Evolutionary conservation across 2,888 invertebrate genomes (phyloP).

Genomic region (Nomada goodeniana): DNA sequence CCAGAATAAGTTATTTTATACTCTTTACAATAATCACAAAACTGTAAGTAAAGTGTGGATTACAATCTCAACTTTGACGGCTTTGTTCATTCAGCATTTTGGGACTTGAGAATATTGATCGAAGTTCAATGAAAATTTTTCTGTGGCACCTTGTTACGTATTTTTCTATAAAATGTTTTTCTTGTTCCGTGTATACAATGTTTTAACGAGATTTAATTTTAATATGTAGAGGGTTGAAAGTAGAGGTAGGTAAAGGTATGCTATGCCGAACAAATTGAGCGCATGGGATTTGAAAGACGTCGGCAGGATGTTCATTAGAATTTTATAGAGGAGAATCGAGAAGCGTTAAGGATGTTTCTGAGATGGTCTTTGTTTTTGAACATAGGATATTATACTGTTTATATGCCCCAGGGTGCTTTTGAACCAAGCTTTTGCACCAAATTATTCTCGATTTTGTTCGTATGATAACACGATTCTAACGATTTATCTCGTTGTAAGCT

Average conservation of each 20-base stretch:
- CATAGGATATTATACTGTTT: slow-evolving; percentile 1
- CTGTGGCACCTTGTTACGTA: too few species aligned
- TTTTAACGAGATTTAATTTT: neutral
- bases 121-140: too few species aligned
- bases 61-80: too few species aligned
- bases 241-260: neutral
- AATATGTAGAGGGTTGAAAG: neutral
- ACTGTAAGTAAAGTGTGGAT: too few species aligned
- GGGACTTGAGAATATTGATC: too few species aligned
- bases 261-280: neutral
- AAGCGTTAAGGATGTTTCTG: slow-evolving; percentile 7
- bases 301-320: slow-evolving; percentile 12
- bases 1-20: too few species aligned
- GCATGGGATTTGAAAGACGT: neutral
- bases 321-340: slow-evolving; percentile 5
- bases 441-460: slow-evolving; percentile 3
- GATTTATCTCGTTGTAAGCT: neutral
- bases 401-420: neutral
- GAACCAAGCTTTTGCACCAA: neutral
- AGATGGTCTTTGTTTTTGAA: slow-evolving; percentile 17
- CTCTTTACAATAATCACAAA: too few species aligned
- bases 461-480: neutral
- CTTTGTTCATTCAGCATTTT: too few species aligned
- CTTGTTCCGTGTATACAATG: neutral
- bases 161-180: neutral